Evolutionary conservation across 64 coral and sea anemone species (phyloP), one percentile per base, ranked within the genome.

Genomic region (Dendrophyllia cribrosa): DNA sequence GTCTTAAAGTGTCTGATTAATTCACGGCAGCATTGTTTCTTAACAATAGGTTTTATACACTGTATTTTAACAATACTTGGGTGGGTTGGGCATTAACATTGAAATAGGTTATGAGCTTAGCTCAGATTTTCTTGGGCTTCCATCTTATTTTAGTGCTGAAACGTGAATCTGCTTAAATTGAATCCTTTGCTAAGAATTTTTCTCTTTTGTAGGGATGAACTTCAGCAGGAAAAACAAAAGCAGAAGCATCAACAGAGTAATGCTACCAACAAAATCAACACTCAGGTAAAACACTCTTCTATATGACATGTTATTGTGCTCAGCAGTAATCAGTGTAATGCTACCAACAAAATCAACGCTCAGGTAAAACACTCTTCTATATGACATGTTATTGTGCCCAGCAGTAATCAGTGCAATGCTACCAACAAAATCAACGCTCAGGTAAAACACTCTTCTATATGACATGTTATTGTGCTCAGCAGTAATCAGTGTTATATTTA

Each of bases 391-490:
- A n/a, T n/a, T n/a, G n/a, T n/a, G n/a, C n/a, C n/a, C n/a, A n/a
- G n/a, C n/a, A n/a, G n/a, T n/a, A n/a, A n/a, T n/a, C 82, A 72
- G 56, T 22, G 78, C 15, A 74, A 89, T 90, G 92, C 95, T 20
- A 94, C 77, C 10, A 97, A 71, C 59, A 97, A 97, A 78, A 94
- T 97, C 44, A 86, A 83, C 13, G 9, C 95, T n/a, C 95, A 97
- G 92, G 95, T 97, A 66, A 69, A 48, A 51, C 4, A 45, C 59
- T 7, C 45, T 0, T 71, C 22, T 55, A 10, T 6, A 72, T 24
- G 5, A 49, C 69, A 24, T 72, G 69, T n/a, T n/a, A n/a, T n/a
- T n/a, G n/a, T n/a, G n/a, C n/a, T n/a, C n/a, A n/a, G n/a, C n/a
- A n/a, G n/a, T 34, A 34, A 34, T 34, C 82, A 72, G 56, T 22